Percentiles rank a stretch among this genome's conserved stretches.
These are phyloP conservation scores for Cheumatopsyche charites DNA, from an alignment of 1,140 invertebrate genomes.

Conservation along the genomic window DNA sequence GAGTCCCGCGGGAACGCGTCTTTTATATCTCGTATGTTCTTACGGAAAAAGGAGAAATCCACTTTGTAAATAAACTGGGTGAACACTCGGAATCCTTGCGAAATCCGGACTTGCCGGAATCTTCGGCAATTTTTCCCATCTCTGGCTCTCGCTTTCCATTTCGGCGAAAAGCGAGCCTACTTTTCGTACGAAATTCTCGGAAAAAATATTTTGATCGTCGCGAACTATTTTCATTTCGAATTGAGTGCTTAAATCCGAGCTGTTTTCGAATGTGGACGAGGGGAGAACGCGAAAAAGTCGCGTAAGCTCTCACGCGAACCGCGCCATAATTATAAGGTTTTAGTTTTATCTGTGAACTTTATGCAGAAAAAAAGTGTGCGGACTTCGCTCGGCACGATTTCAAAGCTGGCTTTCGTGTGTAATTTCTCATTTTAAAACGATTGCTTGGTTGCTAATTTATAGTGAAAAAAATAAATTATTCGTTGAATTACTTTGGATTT, in stretches of 20 bases:
- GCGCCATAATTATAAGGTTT: conserved; percentile 38
- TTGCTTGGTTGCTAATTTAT: too few species aligned
- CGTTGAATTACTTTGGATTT: too few species aligned
- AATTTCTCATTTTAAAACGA: too few species aligned
- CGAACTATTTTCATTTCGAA: too few species aligned
- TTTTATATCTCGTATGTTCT: too few species aligned
- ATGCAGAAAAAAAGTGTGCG: conserved; percentile 11
- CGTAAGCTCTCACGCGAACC: conserved; percentile 33
- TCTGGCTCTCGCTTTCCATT: too few species aligned
- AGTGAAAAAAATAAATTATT: too few species aligned
- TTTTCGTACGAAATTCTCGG: too few species aligned
- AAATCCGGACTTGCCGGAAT: conserved; percentile 35
- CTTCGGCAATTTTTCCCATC: conserved; percentile 2
- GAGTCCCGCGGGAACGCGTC: conserved; percentile 18
- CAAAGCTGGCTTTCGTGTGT: background rate
- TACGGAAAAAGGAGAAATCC: conserved; percentile 31
- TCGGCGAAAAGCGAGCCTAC: too few species aligned
- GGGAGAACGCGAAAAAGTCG: background rate
- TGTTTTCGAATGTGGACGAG: too few species aligned
- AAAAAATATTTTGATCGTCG: too few species aligned
- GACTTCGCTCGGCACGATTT: conserved; percentile 10
- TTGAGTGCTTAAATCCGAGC: too few species aligned
- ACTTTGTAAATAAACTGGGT: conserved; percentile 39
- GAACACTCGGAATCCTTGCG: conserved; percentile 26
- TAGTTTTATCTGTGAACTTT: conserved; percentile 41